Percentiles rank a stretch among this genome's conserved stretches.
These are phyloP conservation scores for Spilarctia lutea DNA, from an alignment of 2,888 invertebrate genomes.

Conservation along the genomic window DNA sequence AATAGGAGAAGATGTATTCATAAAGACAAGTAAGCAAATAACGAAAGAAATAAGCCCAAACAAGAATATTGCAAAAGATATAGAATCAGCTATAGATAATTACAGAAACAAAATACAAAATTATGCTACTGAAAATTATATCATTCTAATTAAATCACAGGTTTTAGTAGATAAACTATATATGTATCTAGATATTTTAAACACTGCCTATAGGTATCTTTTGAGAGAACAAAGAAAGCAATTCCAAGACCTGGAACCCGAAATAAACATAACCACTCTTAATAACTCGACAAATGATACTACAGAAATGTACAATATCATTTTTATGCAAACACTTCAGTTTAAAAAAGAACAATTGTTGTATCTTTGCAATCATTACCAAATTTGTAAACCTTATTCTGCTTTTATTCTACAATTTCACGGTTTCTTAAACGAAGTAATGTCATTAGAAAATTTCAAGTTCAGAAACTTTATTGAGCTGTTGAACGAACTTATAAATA, in stretches of 20 bases:
- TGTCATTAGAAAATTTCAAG: not conserved
- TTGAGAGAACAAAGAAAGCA: conserved; percentile 1
- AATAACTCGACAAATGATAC: not conserved
- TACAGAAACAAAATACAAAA: conserved; percentile 5
- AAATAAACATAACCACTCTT: not conserved
- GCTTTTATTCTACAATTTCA: not conserved
- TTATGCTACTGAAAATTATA: conserved; percentile 1
- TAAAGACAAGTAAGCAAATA: not conserved
- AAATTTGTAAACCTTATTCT: conserved; percentile 15
- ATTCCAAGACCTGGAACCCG: not conserved
- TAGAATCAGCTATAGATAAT: not conserved
- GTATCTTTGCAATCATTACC: not conserved
- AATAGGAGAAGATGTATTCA: not conserved
- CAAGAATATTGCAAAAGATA: not conserved
- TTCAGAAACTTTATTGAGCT: not conserved
- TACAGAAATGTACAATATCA: not conserved
- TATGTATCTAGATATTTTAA: conserved; percentile 12
- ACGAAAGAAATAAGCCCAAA: not conserved
- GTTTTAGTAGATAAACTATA: not conserved
- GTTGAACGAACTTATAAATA: not conserved
- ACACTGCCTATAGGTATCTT: conserved; percentile 5
- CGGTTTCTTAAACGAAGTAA: not conserved
- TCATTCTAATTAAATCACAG: not conserved
- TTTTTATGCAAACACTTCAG: not conserved
- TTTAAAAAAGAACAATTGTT: conserved; percentile 9